A percentile compares a stretch with the other conserved stretches of the same genome.
These are phyloP conservation scores for Mus spretus DNA, from an alignment of 2,797 vertebrate genomes.

Conservation along the genomic window DNA sequence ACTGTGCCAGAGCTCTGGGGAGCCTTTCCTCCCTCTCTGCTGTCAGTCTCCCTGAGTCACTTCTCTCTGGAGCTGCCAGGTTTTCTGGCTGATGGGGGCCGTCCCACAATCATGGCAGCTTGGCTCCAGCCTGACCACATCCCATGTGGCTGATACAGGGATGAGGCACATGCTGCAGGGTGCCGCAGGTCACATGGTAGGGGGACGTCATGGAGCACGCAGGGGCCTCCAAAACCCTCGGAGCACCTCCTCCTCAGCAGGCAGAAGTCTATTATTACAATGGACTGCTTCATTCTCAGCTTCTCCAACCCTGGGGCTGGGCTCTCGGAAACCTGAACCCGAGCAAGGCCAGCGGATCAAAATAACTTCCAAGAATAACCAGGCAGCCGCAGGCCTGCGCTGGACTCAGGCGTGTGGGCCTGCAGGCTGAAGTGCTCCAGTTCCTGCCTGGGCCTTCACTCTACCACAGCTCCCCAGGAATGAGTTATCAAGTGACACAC, in stretches of 20 bases:
- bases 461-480: conserved; percentile 51
- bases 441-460: conserved; percentile 8
- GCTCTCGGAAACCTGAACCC: not conserved
- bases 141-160: not conserved
- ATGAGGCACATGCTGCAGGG: no score
- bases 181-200: not conserved
- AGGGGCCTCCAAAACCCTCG: not conserved
- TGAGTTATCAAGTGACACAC: not conserved
- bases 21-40: not conserved
- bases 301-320: not conserved
- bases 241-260: not conserved
- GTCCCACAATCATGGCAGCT: not conserved
- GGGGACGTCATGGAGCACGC: not conserved
- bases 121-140: not conserved
- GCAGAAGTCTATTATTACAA: not conserved
- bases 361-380: conserved; percentile 61
- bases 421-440: accelerated
- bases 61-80: not conserved
- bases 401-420: not conserved
- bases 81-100: not conserved
- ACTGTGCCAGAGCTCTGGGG: no score
- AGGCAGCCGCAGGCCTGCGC: not conserved
- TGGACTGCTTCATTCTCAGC: not conserved
- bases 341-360: accelerated
- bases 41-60: not conserved